phyloP scores from a whole-genome alignment of 2,113 vertebrate genomes.

The Synchiropus splendidus region DNA sequence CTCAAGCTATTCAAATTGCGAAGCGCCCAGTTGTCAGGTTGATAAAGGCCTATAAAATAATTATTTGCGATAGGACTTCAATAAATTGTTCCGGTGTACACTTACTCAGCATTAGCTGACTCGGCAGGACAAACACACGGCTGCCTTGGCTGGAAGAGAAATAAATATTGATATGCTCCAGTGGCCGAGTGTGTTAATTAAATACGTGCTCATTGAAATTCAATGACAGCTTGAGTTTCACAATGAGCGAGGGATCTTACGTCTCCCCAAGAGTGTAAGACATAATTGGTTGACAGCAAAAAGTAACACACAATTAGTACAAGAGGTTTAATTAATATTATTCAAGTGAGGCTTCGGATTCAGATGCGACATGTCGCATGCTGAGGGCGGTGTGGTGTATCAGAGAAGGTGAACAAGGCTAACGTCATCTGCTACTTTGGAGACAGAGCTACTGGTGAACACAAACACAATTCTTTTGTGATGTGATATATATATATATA shows the following conservation, averaged over 20 bases:
- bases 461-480: too few relatives aligned
- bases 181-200: conserved; percentile 66
- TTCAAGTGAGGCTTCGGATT: conserved; percentile 45
- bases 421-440: too few relatives aligned
- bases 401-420: too few relatives aligned
- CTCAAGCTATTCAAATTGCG: conserved; percentile 14
- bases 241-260: conserved; percentile 40
- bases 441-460: too few relatives aligned
- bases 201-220: conserved; percentile 69
- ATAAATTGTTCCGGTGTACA: conserved; percentile 30
- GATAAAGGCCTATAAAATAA: conserved; percentile 11
- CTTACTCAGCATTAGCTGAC: conserved; percentile 4
- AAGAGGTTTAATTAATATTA: conserved; percentile 66
- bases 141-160: conserved; percentile 45
- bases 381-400: background rate
- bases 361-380: conserved; percentile 27
- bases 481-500: too few relatives aligned
- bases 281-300: conserved; percentile 65
- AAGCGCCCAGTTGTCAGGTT: too few relatives aligned
- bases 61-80: conserved; percentile 21
- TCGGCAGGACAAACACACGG: conserved; percentile 26
- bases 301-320: conserved; percentile 65
- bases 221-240: conserved; percentile 67
- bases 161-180: conserved; percentile 60
- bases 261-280: conserved; percentile 59